Evolutionary conservation across 2,888 invertebrate genomes (phyloP).

Genomic region (Ceramica pisi): DNA sequence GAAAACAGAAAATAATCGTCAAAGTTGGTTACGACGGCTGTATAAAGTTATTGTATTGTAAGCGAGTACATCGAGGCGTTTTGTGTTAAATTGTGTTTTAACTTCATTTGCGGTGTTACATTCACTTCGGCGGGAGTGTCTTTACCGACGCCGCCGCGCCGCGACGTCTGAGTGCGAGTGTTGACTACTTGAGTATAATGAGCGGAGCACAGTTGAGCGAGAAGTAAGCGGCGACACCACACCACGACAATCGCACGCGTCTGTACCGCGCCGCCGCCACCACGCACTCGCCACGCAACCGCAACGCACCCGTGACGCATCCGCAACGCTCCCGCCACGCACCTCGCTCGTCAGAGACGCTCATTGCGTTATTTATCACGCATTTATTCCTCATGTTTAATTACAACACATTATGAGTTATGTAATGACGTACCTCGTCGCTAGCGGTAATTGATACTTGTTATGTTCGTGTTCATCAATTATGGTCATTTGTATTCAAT

Average conservation of each 20-base stretch:
- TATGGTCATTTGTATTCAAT: conserved; percentile 11
- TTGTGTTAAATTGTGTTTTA: conserved; percentile 3
- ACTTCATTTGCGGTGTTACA: background rate
- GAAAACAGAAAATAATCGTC: conserved; percentile 1
- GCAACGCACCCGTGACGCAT: background rate
- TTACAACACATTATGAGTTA: conserved; percentile 2
- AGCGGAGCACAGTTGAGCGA: background rate
- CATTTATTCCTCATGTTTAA: conserved; percentile 6
- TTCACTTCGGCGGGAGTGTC: background rate
- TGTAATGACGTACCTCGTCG: background rate
- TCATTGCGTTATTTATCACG: background rate
- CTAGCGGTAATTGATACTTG: conserved; percentile 11
- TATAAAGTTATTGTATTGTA: conserved; percentile 4
- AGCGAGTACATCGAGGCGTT: conserved; percentile 10
- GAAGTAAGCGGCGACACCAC: background rate
- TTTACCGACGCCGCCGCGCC: background rate
- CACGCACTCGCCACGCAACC: background rate
- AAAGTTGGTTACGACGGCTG: conserved; percentile 1
- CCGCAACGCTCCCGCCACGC: background rate
- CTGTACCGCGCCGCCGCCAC: too few relatives aligned
- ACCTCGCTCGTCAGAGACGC: too few relatives aligned
- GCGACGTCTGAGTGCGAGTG: background rate
- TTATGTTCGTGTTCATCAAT: conserved; percentile 20
- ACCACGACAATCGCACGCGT: background rate
- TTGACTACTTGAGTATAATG: conserved; percentile 8